Conservation (phyloP, 2,888 invertebrate species). For the Holacanthella duospinosa region DNA sequence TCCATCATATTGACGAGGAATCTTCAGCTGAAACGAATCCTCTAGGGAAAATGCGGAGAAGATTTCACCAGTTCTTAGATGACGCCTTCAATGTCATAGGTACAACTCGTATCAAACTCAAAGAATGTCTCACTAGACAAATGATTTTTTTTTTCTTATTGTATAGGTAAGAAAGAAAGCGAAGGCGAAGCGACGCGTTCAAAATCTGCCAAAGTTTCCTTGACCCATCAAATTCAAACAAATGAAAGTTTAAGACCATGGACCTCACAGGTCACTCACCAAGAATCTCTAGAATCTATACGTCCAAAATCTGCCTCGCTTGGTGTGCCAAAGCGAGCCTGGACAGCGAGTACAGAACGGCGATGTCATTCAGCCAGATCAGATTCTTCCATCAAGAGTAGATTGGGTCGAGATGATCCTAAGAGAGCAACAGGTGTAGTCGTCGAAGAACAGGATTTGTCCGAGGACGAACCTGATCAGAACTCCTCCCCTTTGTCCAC, state of each 20-base stretch:
- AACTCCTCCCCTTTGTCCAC: slow-evolving; percentile 14
- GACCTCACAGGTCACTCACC: slow-evolving; percentile 29
- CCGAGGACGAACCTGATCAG: slow-evolving; percentile 16
- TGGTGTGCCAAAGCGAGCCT: slow-evolving; percentile 32
- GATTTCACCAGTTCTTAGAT: slow-evolving; percentile 66
- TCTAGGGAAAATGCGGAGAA: slow-evolving; percentile 48
- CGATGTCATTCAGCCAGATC: slow-evolving; percentile 31
- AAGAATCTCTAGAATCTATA: slow-evolving; percentile 22
- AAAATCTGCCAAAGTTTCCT: slow-evolving; percentile 35
- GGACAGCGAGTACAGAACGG: slow-evolving; percentile 28
- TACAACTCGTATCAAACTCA: slow-evolving; percentile 9
- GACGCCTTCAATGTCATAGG: slow-evolving; percentile 59
- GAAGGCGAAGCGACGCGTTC: slow-evolving; percentile 21
- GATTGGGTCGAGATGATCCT: background rate
- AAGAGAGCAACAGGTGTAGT: background rate
- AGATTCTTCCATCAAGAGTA: background rate
- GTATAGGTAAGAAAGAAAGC: slow-evolving; percentile 15
- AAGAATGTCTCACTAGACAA: background rate
- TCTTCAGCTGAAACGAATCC: slow-evolving; percentile 27
- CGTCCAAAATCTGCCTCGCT: slow-evolving; percentile 34
- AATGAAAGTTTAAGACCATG: slow-evolving; percentile 21
- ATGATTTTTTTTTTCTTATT: background rate
- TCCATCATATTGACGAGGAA: slow-evolving; percentile 10
- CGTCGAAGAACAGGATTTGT: slow-evolving; percentile 14
- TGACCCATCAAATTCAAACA: slow-evolving; percentile 32